These are phyloP conservation scores for Spilogale gracilis DNA, from an alignment of 2,113 vertebrate species.

Conservation along the genomic window DNA sequence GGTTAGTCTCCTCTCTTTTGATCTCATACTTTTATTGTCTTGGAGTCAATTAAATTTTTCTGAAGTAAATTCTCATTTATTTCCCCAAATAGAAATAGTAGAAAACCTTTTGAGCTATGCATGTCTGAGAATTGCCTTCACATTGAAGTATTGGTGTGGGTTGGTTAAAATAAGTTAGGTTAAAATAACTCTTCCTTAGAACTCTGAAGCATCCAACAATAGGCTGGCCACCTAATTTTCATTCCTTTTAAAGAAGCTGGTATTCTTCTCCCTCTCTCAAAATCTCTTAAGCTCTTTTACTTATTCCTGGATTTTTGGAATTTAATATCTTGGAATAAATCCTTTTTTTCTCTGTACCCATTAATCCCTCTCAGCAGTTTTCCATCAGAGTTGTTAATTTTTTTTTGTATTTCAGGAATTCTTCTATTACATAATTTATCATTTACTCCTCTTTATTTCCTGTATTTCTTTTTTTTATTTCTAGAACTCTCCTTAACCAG, in stretches of 20 bases:
- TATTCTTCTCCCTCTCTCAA: background rate
- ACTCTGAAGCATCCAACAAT: background rate
- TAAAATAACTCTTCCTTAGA: background rate
- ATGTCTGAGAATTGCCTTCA: background rate
- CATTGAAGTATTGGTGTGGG: background rate
- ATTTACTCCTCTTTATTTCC: background rate
- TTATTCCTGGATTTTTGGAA: background rate
- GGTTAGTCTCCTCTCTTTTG: background rate
- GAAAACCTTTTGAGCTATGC: background rate
- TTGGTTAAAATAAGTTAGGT: background rate
- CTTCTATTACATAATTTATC: background rate
- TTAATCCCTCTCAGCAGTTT: background rate
- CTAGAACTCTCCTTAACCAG: background rate
- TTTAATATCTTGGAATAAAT: background rate
- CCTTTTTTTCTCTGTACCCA: background rate
- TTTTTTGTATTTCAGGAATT: background rate
- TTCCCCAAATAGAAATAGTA: background rate
- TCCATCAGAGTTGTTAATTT: background rate
- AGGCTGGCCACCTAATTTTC: background rate
- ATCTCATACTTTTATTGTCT: background rate
- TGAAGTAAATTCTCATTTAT: background rate
- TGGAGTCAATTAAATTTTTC: background rate
- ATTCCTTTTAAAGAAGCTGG: background rate
- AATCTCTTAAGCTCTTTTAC: background rate
- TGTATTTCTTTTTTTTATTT: slow-evolving; percentile 1